Base-by-base conservation (phyloP, 2,797 vertebrate genomes). In the Macroramphosus scolopax region DNA sequence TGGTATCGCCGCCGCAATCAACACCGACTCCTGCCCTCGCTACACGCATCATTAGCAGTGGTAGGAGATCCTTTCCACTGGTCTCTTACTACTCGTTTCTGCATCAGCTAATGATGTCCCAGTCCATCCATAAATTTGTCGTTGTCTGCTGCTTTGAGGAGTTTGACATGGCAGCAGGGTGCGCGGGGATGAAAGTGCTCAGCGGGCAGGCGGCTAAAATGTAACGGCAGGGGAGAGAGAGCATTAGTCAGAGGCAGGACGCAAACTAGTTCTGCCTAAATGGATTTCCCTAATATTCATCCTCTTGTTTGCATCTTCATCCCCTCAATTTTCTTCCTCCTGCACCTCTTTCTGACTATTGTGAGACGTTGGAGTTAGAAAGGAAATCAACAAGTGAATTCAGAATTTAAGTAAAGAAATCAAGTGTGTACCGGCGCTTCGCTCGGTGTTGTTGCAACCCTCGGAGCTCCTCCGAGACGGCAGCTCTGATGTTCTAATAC, bases 51-150 rank as follows among this genome's bases (percentile, higher is more conserved):
- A 81, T 80, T 82, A 84, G 61, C 74, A 10, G 66, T 9, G 33
- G 51, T 52, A 51, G 72, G 54, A 67, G 72, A 70, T 61, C 71
- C 68, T 66, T 53, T 68, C 48, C 56, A 6, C 68, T 15, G 53
- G 45, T 65, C 60, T 76, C 75, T 63, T 49, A 54, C 57, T 55
- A 50, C 75, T 68, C 30, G 32, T 67, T 72, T 62, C 75, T 67
- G 67, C 68, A 51, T 74, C 56, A 2, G 50, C 76, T 89, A 88
- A 88, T 80, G 77, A 88, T 65, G 80, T 86, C 84, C 83, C 78
- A 41, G 63, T 77, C 61, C 72, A 18, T 77, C 81, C 79, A 82
- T 78, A 79, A 78, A 88, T 86, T 83, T 87, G 77, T 87, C 72
- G 63, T 74, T 42, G 69, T 76, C 73, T 63, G 62, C 39, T 5